phyloP scores from a whole-genome alignment of 1,140 invertebrate species.

The Megathymus violae region DNA sequence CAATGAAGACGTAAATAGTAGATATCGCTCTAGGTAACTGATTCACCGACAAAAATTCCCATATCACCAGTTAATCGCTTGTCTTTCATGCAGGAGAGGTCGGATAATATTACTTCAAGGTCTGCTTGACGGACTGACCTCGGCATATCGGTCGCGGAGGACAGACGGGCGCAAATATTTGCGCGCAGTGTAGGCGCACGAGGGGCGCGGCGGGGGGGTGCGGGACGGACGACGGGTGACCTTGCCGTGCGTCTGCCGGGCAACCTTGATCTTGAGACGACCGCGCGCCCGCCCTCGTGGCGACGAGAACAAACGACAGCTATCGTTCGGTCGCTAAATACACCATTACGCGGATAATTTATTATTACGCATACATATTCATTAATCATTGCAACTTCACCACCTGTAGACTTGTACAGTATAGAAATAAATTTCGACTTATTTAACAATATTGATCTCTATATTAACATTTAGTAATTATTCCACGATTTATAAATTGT shows the following conservation, averaged over 20 bases:
- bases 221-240: conserved; percentile 58
- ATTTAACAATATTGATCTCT: no score
- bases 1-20: neutral
- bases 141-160: conserved; percentile 81
- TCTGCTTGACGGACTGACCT: conserved; percentile 76
- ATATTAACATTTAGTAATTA: no score
- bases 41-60: conserved; percentile 58
- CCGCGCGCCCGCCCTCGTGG: conserved; percentile 67
- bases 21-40: neutral
- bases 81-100: conserved; percentile 68
- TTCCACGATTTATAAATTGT: no score
- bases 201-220: conserved; percentile 38
- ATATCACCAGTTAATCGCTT: conserved; percentile 46
- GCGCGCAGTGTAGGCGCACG: conserved; percentile 63
- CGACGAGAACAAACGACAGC: conserved; percentile 57
- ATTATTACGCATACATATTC: conserved; percentile 7
- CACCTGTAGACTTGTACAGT: neutral
- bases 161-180: conserved; percentile 82
- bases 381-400: neutral
- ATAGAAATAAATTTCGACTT: no score
- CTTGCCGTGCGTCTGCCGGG: conserved; percentile 76
- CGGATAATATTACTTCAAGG: conserved; percentile 79
- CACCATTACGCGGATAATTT: conserved; percentile 39
- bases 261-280: conserved; percentile 83
- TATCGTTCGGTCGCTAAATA: conserved; percentile 51